Conservation (phyloP, 64 coral and sea anemone genomes). For the Stylophora pistillata region DNA sequence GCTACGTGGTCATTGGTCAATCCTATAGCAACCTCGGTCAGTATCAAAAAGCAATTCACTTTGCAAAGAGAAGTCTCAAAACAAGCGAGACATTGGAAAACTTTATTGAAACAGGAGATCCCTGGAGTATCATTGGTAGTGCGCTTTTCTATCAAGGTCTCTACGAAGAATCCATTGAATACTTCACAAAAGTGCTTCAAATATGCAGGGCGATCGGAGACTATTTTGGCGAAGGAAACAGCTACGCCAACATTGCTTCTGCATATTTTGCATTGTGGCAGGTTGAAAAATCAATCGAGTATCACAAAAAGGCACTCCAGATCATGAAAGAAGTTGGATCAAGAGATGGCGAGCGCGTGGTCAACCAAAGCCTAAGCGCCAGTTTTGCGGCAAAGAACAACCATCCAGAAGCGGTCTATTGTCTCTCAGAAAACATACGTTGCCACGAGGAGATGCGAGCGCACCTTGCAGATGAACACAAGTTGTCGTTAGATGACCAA, state of each 20-base stretch:
- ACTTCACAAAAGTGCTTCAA: slow-evolving; percentile 12
- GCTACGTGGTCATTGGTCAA: neutral
- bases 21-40: neutral
- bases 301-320: slow-evolving; percentile 22
- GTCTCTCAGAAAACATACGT: slow-evolving; percentile 4
- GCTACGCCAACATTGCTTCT: neutral
- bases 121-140: neutral
- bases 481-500: slow-evolving; percentile 3
- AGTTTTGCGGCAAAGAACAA: neutral
- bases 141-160: neutral
- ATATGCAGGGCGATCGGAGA: slow-evolving; percentile 25
- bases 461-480: slow-evolving; percentile 4
- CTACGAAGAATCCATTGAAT: slow-evolving; percentile 5
- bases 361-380: neutral
- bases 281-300: neutral
- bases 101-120: neutral
- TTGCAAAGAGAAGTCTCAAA: neutral
- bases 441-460: slow-evolving; percentile 8
- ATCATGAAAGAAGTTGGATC: slow-evolving; percentile 19
- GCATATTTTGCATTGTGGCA: neutral
- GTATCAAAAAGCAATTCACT: neutral
- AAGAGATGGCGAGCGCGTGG: neutral
- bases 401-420: neutral
- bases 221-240: slow-evolving; percentile 1
- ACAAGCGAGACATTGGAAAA: neutral